Base-by-base conservation (phyloP, 2,888 invertebrate species). In the Malachius bipustulatus region DNA sequence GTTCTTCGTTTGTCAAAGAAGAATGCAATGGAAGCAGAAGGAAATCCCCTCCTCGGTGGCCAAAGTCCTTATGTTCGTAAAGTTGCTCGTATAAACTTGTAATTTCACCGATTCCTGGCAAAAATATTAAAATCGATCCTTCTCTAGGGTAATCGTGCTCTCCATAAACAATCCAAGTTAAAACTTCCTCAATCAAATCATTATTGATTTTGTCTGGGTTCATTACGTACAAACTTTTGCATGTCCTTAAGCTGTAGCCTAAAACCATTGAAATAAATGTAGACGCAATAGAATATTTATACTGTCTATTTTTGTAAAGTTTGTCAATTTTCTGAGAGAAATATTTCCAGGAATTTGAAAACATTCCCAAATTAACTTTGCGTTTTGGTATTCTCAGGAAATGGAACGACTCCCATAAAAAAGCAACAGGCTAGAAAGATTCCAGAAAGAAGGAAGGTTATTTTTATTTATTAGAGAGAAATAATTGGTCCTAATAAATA, bases 1-100 rank as follows among this genome's bases (percentile, higher is more conserved):
- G 91, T 48, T 90, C 89, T 51, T 85, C 82, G 44, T 80, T 84
- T 0, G 87, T 79, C 15, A 91, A 63, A 0, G 83, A 74, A 0
- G 89, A 90, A 60, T 91, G 91, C 3, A 91, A 66, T 0, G 89
- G 89, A n/a, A 90, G 70, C 26, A 90, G 58, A 4, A 77, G 45
- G 55, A 74, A 84, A 47, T 75, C 77, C 9, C 75, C 75, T 10
- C 65, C 66, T 50, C 72, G 69, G 2, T 71, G 69, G 39, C 73
- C 71, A 51, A 85, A 76, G 8, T 70, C 67, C 14, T 66, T 65
- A 52, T 78, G 77, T 16, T 77, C 74, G 30, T 63, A 63, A 1
- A 87, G 61, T 43, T 74, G 71, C 43, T 84, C 82, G 49, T 77
- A 74, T 3, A 85, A 56, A 0, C 71, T 56, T 57, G 79, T 77